These are phyloP conservation scores for Drosophila barbarae DNA, from an alignment of 2,888 invertebrate species.

Conservation along the genomic window DNA sequence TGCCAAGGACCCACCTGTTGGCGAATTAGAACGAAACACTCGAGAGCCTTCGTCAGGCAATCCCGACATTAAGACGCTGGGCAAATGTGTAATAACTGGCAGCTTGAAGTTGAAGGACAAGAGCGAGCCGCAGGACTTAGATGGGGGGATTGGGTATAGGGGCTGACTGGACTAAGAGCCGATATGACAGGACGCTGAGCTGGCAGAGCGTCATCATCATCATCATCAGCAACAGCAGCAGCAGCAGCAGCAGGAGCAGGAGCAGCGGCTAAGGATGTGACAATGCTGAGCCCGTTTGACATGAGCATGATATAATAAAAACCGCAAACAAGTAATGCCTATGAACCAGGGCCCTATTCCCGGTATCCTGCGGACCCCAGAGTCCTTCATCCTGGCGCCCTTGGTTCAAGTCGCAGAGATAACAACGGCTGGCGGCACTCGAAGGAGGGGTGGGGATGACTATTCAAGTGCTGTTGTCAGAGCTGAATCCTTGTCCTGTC, in stretches of 20 bases:
- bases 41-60: slow-evolving; percentile 14
- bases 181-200: slow-evolving; percentile 61
- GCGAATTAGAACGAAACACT: slow-evolving; percentile 10
- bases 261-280: slow-evolving; percentile 57
- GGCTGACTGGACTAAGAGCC: slow-evolving; percentile 25
- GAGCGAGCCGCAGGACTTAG: slow-evolving; percentile 27
- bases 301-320: slow-evolving; percentile 71
- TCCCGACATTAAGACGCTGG: slow-evolving; percentile 57
- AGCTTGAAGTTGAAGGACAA: slow-evolving; percentile 28
- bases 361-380: slow-evolving; percentile 26
- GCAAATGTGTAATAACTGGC: slow-evolving; percentile 61
- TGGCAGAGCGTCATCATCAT: slow-evolving; percentile 45
- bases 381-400: slow-evolving; percentile 11
- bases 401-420: slow-evolving; percentile 22
- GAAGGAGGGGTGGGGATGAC: slow-evolving; percentile 5
- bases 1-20: slow-evolving; percentile 26
- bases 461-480: slow-evolving; percentile 37
- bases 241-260: slow-evolving; percentile 1
- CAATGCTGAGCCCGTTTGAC: slow-evolving; percentile 71
- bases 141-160: slow-evolving; percentile 3
- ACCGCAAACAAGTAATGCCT: slow-evolving; percentile 69
- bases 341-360: slow-evolving; percentile 7
- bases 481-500: slow-evolving; percentile 2
- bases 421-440: slow-evolving; percentile 16
- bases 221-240: slow-evolving; percentile 10